Base-by-base conservation (phyloP, 2,888 invertebrate genomes). In the Hylaea fasciaria region DNA sequence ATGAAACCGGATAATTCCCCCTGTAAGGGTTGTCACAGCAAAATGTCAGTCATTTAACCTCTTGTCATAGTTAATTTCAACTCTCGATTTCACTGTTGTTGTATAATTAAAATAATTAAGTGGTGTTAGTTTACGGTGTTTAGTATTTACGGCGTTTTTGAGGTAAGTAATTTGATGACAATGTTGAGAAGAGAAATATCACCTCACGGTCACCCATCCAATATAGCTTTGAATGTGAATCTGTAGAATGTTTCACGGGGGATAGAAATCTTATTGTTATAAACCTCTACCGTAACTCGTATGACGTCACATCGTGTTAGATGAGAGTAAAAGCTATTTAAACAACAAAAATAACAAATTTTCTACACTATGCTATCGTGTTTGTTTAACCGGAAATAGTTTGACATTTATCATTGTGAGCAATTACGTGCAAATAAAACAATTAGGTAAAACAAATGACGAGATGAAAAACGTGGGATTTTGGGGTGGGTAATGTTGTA, bases 401-500 rank as follows among this genome's bases (percentile, higher is more conserved):
- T 71, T 73, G 79, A 83, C 80, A 83, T 80, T 74, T 35, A 71
- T 79, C 78, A 52, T n/a, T 17, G 50, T 54, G 67, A 72, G 73
- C 81, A 80, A 86, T 89, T 87, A 86, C 72, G 66, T 69, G 80
- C 69, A 81, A 81, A 85, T 85, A 81, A 87, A 90, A 89, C 86
- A 86, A 89, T 89, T 87, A 86, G 62, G 66, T 72, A 66, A 75
- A 80, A 85, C 82, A 83, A 85, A 85, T 84, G 74, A 79, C 65
- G 78, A 82, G 83, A 85, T 82, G 62, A 69, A 67, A 85, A 76
- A 72, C 86, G 85, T 89, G 89, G 86, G 86, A 88, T 73, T 71
- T 57, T 67, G 78, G 80, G 84, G 82, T 69, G 70, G 43, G 41
- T 2, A 62, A 32, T 8, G 32, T 32, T 32, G 1, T 7, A 32